phyloP scores from a whole-genome alignment of 2,888 invertebrate genomes.

The Julus scanicus region DNA sequence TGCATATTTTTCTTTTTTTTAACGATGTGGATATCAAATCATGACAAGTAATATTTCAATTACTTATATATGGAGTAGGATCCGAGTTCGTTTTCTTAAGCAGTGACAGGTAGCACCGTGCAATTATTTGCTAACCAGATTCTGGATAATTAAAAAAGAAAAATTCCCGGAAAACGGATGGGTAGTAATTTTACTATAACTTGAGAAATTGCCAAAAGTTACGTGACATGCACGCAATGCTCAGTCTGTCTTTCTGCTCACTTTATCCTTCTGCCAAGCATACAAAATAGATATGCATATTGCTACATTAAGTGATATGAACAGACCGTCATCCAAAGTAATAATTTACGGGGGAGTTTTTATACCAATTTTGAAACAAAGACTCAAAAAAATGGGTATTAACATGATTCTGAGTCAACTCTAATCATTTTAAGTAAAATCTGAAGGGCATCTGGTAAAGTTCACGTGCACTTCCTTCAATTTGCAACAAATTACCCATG shows the following conservation, averaged over 20 bases:
- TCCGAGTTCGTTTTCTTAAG: neutral
- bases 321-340: too few species aligned
- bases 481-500: neutral
- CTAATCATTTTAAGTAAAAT: neutral
- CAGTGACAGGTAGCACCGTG: neutral
- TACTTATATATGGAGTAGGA: neutral
- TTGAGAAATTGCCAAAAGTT: neutral
- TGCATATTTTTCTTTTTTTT: neutral
- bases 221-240: neutral
- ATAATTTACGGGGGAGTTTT: too few species aligned
- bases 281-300: neutral
- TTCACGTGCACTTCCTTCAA: neutral
- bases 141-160: neutral
- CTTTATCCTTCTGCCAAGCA: neutral
- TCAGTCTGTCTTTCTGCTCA: neutral
- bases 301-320: too few species aligned
- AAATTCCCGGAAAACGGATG: neutral
- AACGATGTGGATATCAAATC: neutral
- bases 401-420: neutral
- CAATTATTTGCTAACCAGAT: neutral
- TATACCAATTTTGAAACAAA: neutral
- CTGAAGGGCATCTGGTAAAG: neutral
- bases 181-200: neutral
- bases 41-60: neutral
- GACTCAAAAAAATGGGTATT: neutral